A percentile compares a stretch with the other conserved stretches of the same genome.
These are phyloP conservation scores for Oreochromis mossambicus DNA, from an alignment of 2,797 vertebrate species.

Conservation along the genomic window DNA sequence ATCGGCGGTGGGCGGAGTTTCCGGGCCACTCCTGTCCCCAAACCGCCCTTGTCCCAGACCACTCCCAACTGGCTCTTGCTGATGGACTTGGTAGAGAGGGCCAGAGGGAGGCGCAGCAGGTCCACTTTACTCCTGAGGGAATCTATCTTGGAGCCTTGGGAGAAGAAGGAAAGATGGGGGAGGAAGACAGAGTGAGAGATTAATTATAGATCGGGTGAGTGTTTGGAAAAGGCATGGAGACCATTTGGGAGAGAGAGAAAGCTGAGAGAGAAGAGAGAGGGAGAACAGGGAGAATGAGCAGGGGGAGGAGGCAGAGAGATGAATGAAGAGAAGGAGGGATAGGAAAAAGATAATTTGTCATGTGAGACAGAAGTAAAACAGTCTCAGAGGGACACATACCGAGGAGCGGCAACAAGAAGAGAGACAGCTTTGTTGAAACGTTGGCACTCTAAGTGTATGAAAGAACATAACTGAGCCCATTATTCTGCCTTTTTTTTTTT, in stretches of 20 bases:
- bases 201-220: not conserved
- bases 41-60: conserved; percentile 63
- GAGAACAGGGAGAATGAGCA: not conserved
- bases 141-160: conserved; percentile 90
- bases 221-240: not conserved
- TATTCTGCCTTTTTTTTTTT: not conserved
- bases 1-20: conserved; percentile 60
- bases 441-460: conserved; percentile 26
- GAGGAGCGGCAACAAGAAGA: conserved; percentile 12
- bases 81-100: conserved; percentile 80
- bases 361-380: conserved; percentile 24
- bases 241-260: not conserved
- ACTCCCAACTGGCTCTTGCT: conserved; percentile 83
- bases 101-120: conserved; percentile 89
- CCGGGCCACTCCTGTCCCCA: conserved; percentile 55
- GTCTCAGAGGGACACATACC: conserved; percentile 8
- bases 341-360: conserved; percentile 32
- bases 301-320: not conserved
- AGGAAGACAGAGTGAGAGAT: not conserved
- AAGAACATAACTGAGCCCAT: conserved; percentile 1
- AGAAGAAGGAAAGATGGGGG: not conserved
- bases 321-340: not conserved
- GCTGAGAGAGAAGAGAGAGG: not conserved
- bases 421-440: conserved; percentile 34
- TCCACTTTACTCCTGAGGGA: conserved; percentile 96